Percentiles rank a stretch among this genome's conserved stretches.
Evolutionary conservation across 2,888 invertebrate genomes (phyloP).

Genomic region (Heteropelma amictum): DNA sequence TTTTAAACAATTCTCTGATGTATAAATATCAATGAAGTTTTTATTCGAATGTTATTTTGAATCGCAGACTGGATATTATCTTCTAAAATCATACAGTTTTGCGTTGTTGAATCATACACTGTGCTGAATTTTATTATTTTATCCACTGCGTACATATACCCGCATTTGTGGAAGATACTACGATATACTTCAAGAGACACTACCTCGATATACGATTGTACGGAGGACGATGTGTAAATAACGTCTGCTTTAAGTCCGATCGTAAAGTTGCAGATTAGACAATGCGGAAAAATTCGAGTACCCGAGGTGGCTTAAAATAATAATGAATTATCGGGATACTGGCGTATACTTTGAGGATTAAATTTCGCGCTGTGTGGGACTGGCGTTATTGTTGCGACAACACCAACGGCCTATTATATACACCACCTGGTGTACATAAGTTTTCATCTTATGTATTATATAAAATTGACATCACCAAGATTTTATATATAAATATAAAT

Average conservation of each 20-base stretch:
- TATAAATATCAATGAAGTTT: too few species aligned
- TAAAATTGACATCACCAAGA: conserved; percentile 5
- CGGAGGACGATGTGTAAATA: background rate
- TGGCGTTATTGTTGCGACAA: conserved; percentile 43
- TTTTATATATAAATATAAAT: background rate
- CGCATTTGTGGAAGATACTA: too few species aligned
- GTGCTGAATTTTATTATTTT: too few species aligned
- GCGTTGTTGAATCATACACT: too few species aligned
- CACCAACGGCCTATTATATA: conserved; percentile 44
- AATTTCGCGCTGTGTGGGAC: conserved; percentile 22
- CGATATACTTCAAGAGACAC: background rate
- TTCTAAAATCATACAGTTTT: too few species aligned
- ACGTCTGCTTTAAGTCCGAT: conserved; percentile 34
- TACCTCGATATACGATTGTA: background rate
- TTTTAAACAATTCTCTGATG: too few species aligned
- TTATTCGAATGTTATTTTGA: too few species aligned
- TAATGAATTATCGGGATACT: conserved; percentile 33
- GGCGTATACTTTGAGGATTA: conserved; percentile 15
- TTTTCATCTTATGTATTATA: conserved; percentile 11
- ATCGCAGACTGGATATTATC: too few species aligned
- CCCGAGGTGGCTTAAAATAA: conserved; percentile 23
- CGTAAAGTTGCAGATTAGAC: conserved; percentile 53
- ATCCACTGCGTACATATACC: too few species aligned
- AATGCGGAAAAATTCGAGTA: conserved; percentile 35
- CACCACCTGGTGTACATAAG: background rate